These are phyloP conservation scores for Andrena bicolor DNA, from an alignment of 2,888 invertebrate species.

Conservation along the genomic window DNA sequence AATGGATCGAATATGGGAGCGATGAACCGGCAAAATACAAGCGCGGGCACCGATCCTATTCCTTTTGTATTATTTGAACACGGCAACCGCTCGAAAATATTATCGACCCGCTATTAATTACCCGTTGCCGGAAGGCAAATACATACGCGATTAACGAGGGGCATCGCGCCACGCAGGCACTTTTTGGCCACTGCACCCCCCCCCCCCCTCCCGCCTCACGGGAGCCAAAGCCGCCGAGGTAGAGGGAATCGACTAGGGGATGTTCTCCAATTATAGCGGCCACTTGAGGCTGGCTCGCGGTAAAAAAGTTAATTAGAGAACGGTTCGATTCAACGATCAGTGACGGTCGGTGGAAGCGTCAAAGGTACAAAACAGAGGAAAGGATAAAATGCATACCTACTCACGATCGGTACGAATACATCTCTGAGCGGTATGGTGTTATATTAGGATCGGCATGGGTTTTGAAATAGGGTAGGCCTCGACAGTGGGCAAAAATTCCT, in stretches of 20 bases:
- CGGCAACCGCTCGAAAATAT: not conserved
- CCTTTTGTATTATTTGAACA: constrained; percentile 10
- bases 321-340: constrained; percentile 17
- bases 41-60: constrained; percentile 17
- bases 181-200: not conserved
- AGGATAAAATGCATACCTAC: not conserved
- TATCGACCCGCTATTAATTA: constrained; percentile 12
- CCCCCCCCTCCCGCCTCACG: no score
- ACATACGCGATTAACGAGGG: constrained; percentile 23
- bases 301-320: constrained; percentile 37
- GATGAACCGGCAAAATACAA: constrained; percentile 31
- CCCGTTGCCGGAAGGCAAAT: constrained; percentile 26
- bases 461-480: constrained; percentile 16
- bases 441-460: constrained; percentile 13
- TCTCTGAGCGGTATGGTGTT: not conserved
- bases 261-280: constrained; percentile 29
- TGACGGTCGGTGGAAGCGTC: constrained; percentile 3
- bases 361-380: not conserved
- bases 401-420: not conserved
- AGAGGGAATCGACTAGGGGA: not conserved
- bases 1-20: constrained; percentile 33
- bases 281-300: not conserved
- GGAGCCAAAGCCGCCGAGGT: constrained; percentile 1
- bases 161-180: not conserved
- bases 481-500: constrained; percentile 31